Evolutionary conservation across 1,140 invertebrate genomes (phyloP), one percentile per base, ranked within the genome.

Genomic region (Bombus haemorrhoidalis): DNA sequence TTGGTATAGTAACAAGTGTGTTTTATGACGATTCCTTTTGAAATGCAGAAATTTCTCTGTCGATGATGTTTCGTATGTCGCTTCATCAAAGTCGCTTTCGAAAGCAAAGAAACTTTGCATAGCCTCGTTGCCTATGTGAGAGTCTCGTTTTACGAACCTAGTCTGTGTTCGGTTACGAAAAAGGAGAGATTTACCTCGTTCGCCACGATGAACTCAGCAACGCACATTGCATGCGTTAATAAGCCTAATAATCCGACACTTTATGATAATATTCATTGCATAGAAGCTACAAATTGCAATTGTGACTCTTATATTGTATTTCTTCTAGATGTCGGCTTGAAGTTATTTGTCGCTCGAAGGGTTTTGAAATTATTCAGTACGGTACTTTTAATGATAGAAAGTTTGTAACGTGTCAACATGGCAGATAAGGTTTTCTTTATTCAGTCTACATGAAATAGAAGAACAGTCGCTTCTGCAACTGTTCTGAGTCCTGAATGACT

Each of bases 81-180:
- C 72, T 72, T 43, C 69, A 25, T 41, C 62, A 43, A 73, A 73
- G 22, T 12, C 53, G 34, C 80, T 73, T 81, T 81, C 80, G 80
- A 81, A 73, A 71, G 66, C 69, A 37, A 81, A 10, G 80, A 62
- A 81, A 71, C 47, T 41, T 72, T 57, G 43, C 66, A 69, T 22
- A 68, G 62, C 32, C 66, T 81, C 22, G 34, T 59, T 81, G 28
- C 6, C 41, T 72, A 8, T 43, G 79, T 28, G 41, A 79, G 77
- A 79, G 77, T 32, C 62, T 28, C 12, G 59, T 59, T 76, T 76
- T 76, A 39, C 9, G 73, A 53, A 75, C 18, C 18, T 22, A 18
- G n/a, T 28, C 15, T 18, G 13, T 41, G 6, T 15, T 73, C n/a
- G 73, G 10, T 32, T 25, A 75, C 43, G 73, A 64, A 78, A 62